Evolutionary conservation across 2,113 vertebrate genomes (phyloP), one percentile per base, ranked within the genome.

Genomic region (Chinchilla lanigera): DNA sequence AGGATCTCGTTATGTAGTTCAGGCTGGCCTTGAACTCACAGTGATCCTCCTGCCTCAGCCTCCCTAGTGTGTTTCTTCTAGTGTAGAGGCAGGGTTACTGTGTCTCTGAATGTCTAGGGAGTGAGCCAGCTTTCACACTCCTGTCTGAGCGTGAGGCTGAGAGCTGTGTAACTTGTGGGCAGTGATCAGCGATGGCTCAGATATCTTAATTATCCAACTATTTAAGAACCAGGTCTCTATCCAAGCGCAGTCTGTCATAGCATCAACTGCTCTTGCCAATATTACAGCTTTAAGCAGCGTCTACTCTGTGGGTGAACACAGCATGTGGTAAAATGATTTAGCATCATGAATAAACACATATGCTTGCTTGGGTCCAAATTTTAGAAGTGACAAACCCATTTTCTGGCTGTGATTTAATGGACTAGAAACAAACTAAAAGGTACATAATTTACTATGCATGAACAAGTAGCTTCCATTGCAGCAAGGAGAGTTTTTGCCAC

Each of bases 301-400:
- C 98, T 98, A 98, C 96, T 98, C 97, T 98, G 98, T 98, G 98
- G 98, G 97, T 98, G 98, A 98, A 98, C 98, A 98, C 98, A 98
- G 98, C 92, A 86, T 98, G 98, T 93, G 95, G 96, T 96, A 98
- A 98, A 98, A 98, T 98, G 97, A 98, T 98, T 98, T 98, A 98
- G 96, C 98, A 98, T 98, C 96, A 97, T 71, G 98, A 98, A 97
- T 97, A 98, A 98, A 98, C 97, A 98, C 94, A 96, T 98, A 98
- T 95, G 97, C 97, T 98, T 98, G 93, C 97, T 97, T 98, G 98
- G 98, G 97, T 98, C 98, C 97, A 97, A 98, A 94, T 98, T 98
- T 98, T 97, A 98, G 90, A 98, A 97, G 83, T 97, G 98, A 98
- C 97, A 98, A 98, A 98, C 96, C 96, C 97, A 95, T 98, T 98